Evolutionary conservation across 2,888 invertebrate species (phyloP), one percentile per base, ranked within the genome.

Genomic region (Nyleta sp.): DNA sequence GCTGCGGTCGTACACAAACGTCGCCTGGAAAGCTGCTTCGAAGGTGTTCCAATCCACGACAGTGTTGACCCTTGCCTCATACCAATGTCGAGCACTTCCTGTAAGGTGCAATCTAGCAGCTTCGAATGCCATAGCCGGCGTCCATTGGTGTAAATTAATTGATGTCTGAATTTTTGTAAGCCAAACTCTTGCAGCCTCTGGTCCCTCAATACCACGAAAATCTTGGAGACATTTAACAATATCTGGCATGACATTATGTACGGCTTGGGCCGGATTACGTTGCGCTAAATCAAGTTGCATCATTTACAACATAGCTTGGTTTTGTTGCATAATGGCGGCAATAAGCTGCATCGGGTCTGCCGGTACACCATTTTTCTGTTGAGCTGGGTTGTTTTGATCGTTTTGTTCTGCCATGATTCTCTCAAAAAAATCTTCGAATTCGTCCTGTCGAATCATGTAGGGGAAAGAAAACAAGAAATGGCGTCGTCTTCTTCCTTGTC

Each of bases 61-160:
- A 4, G 24, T n/a, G 4, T 13, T 15, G 5, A 7, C 4, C 22
- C 20, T 48, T 4, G 38, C 50, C 1, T 57, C 48, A 31, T 59
- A 57, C 57, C 55, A 55, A n/a, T 53, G 11, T 7, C 13, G 31
- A 2, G 67, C 55, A 20, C 44, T 22, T n/a, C 22, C 22, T 15
- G 35, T 33, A 0, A 68, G 50, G 22, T 68, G 67, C 0, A 35
- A n/a, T 2, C 67, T 22, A 1, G 46, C 59, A 7, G 57, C 40
- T 18, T 57, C 57, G 10, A 68, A 48, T 17, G 55, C 46, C 35
- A 48, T 48, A 2, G 10, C 22, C 1, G 18, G 46, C 1, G 67
- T 55, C 67, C 67, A 68, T 28, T 24, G 33, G 44, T 68, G 67
- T 7, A 57, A 17, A 10, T 55, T 35, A n/a, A 68, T 24, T n/a